Evolutionary conservation across 2,113 vertebrate genomes (phyloP).

Genomic region (Sterna hirundo): DNA sequence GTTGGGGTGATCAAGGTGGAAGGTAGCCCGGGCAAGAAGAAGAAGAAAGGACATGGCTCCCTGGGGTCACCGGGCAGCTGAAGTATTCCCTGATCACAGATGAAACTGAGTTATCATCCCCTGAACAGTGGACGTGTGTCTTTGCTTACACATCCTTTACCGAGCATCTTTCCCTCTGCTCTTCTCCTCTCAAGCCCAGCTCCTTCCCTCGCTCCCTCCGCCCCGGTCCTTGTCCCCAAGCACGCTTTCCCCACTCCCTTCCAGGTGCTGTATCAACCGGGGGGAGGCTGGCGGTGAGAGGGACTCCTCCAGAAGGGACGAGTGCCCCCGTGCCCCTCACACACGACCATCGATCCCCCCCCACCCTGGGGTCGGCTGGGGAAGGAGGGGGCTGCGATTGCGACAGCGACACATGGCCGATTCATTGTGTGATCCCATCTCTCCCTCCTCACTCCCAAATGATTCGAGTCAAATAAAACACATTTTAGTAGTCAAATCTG

Average conservation of each 20-base stretch:
- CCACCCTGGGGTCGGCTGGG: accelerated
- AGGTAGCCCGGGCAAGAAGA: not conserved
- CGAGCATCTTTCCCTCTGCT: accelerated
- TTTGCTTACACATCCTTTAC: not conserved
- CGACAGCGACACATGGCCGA: not conserved
- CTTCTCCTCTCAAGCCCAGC: not conserved
- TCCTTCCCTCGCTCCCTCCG: not conserved
- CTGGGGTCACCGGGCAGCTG: not conserved
- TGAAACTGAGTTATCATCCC: accelerated
- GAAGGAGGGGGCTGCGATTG: accelerated
- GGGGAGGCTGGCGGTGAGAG: not conserved
- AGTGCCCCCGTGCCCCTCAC: accelerated
- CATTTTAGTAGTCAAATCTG: slow-evolving; percentile 1
- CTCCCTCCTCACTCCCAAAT: not conserved
- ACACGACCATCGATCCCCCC: accelerated
- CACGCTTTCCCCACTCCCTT: accelerated
- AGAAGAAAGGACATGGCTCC: not conserved
- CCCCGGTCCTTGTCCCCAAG: not conserved
- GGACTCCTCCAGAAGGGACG: not conserved
- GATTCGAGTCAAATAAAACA: not conserved
- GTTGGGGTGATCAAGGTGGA: accelerated
- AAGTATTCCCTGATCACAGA: not conserved
- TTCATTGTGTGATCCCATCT: not conserved
- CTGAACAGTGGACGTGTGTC: not conserved
- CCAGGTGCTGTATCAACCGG: accelerated